Conservation (phyloP, 2,888 invertebrate species). For the Philonicus albiceps region DNA sequence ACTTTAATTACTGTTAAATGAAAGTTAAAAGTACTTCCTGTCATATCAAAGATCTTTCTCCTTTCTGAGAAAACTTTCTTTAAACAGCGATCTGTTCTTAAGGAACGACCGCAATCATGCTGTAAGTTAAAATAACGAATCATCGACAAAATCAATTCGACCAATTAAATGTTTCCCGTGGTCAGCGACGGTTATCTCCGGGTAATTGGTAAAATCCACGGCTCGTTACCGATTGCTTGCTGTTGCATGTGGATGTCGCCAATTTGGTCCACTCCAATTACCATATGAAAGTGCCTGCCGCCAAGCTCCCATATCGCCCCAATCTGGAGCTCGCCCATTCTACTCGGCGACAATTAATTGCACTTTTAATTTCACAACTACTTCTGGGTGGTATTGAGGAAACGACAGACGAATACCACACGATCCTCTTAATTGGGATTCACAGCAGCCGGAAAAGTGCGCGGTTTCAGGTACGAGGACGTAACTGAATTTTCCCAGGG, state of each 20-base stretch:
- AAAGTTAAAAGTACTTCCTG: neutral
- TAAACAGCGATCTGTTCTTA: neutral
- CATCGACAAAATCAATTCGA: neutral
- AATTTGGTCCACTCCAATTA: neutral
- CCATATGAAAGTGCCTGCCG: neutral
- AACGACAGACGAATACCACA: neutral
- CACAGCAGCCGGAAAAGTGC: neutral
- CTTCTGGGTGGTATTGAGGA: neutral
- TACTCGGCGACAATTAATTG: neutral
- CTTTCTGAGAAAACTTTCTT: neutral
- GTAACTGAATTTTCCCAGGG: neutral
- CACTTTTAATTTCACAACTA: neutral
- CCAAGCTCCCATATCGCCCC: neutral
- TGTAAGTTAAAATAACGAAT: neutral
- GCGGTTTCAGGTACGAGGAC: neutral
- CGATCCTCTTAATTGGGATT: neutral
- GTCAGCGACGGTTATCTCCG: neutral
- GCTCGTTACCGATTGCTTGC: neutral
- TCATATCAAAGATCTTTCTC: neutral
- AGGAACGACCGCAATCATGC: neutral
- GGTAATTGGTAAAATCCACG: neutral
- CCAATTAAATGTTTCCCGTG: neutral
- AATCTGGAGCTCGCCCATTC: neutral
- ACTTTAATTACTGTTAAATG: neutral
- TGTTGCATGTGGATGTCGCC: constrained; percentile 5